Evolutionary conservation across 2,113 vertebrate species (phyloP).

Genomic region (Perognathus longimembris): DNA sequence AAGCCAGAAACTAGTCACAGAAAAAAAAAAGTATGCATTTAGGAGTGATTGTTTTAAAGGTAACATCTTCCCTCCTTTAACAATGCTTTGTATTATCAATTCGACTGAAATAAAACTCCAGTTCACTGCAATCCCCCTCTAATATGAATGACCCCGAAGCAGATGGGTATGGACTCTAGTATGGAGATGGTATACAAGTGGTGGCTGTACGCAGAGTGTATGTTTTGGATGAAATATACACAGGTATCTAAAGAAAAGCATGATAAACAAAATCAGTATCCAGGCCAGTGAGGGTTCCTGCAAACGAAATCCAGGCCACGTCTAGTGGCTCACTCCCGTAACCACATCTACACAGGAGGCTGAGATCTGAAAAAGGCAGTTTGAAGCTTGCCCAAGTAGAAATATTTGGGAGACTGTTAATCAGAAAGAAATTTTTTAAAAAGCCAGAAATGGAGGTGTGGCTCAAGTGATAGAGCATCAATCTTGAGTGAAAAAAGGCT

Average conservation of each 20-base stretch:
- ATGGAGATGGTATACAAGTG: not conserved
- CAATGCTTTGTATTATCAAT: slow-evolving; percentile 31
- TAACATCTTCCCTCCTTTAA: slow-evolving; percentile 14
- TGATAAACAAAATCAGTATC: not conserved
- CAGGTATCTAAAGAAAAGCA: not conserved
- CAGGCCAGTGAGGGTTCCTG: slow-evolving; percentile 13
- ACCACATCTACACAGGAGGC: no score
- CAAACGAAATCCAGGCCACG: not conserved
- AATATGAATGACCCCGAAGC: slow-evolving; percentile 38
- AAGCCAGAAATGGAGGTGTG: no score
- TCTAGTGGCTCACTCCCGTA: no score
- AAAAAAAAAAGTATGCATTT: not conserved
- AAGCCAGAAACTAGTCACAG: slow-evolving; percentile 55
- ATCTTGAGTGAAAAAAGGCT: no score
- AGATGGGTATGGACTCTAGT: not conserved
- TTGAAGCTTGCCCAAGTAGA: no score
- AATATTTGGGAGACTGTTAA: no score
- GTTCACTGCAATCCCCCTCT: slow-evolving; percentile 35
- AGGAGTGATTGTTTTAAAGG: slow-evolving; percentile 56
- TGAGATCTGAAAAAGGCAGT: no score
- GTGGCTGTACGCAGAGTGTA: not conserved
- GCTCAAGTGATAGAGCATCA: no score
- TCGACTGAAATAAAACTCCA: slow-evolving; percentile 25
- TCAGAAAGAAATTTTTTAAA: no score
- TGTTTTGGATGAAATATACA: slow-evolving; percentile 40